These are phyloP conservation scores for Embiotoca jacksoni DNA, from an alignment of 2,113 vertebrate species.

Conservation along the genomic window DNA sequence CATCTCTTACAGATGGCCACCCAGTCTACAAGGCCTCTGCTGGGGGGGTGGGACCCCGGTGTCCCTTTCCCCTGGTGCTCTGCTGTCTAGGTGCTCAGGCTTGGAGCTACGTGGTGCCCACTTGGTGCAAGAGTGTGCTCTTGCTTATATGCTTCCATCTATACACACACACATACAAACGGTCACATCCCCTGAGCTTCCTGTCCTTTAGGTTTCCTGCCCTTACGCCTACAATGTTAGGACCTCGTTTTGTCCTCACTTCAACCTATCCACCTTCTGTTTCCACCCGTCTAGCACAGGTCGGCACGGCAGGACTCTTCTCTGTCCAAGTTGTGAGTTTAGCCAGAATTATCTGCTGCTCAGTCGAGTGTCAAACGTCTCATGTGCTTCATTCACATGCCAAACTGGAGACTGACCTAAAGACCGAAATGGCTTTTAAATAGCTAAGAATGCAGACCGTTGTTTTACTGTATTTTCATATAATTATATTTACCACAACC, in stretches of 20 bases:
- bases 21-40: conserved; percentile 55
- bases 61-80: conserved; percentile 33
- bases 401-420: conserved; percentile 11
- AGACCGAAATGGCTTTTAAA: conserved; percentile 17
- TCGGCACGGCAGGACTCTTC: conserved; percentile 30
- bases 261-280: conserved; percentile 74
- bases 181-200: conserved; percentile 34
- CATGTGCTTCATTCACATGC: conserved; percentile 28
- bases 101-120: conserved; percentile 66
- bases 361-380: conserved; percentile 33
- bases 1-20: conserved; percentile 78
- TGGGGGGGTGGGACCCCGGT: conserved; percentile 51
- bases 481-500: neutral
- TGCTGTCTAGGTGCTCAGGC: conserved; percentile 16
- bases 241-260: conserved; percentile 66
- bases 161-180: conserved; percentile 26
- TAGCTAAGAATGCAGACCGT: neutral
- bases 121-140: conserved; percentile 72
- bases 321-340: conserved; percentile 30
- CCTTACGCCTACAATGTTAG: conserved; percentile 40
- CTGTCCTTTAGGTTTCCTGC: conserved; percentile 56
- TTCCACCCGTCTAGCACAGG: conserved; percentile 43
- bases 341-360: conserved; percentile 39
- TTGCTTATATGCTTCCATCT: conserved; percentile 36
- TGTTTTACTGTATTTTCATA: neutral